phyloP scores from a whole-genome alignment of 2,888 invertebrate genomes.

The Hypsopygia costalis region DNA sequence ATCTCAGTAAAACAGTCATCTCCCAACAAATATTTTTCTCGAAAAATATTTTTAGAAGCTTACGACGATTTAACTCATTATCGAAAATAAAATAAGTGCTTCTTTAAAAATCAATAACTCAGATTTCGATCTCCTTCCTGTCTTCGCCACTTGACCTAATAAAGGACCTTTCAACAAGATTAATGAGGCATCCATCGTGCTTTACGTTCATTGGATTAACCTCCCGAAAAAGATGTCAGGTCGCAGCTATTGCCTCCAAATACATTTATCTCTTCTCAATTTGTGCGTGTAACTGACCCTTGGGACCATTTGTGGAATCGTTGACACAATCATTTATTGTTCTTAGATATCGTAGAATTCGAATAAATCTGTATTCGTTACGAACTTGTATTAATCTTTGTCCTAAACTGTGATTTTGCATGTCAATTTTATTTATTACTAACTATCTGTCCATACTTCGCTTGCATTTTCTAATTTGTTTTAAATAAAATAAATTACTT shows the following conservation, averaged over 20 bases:
- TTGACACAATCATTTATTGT: slow-evolving; percentile 11
- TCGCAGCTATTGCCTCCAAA: slow-evolving; percentile 13
- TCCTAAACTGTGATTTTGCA: not conserved
- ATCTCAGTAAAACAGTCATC: too few relatives aligned
- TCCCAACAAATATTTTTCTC: too few relatives aligned
- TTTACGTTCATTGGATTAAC: slow-evolving; percentile 28
- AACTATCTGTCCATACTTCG: too few relatives aligned
- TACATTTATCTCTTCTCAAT: slow-evolving; percentile 23
- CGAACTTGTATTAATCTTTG: too few relatives aligned
- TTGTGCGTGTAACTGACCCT: slow-evolving; percentile 5
- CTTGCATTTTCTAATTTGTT: too few relatives aligned
- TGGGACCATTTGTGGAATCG: slow-evolving; percentile 3
- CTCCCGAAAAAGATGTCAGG: slow-evolving; percentile 25
- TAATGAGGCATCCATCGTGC: slow-evolving; percentile 28
- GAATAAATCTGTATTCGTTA: too few relatives aligned
- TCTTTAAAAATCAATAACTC: not conserved
- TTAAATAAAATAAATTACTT: too few relatives aligned
- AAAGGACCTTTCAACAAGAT: slow-evolving; percentile 34
- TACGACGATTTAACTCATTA: too few relatives aligned
- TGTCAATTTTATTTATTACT: not conserved
- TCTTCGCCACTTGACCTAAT: slow-evolving; percentile 17
- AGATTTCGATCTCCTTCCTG: not conserved
- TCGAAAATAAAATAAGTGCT: too few relatives aligned
- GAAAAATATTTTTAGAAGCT: too few relatives aligned
- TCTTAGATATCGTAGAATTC: not conserved